Conservation (phyloP, 2,888 invertebrate species). For the Empis livida region DNA sequence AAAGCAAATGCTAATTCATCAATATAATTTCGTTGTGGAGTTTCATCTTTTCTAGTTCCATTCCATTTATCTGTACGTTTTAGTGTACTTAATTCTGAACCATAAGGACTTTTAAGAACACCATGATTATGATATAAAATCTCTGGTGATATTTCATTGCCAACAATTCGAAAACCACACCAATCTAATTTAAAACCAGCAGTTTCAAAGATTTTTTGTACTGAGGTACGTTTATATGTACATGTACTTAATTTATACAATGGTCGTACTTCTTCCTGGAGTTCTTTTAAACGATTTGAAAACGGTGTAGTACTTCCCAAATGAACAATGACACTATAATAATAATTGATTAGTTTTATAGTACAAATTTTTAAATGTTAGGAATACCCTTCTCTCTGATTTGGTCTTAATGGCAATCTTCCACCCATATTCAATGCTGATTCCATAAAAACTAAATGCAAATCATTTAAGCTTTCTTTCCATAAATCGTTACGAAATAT, state of each 20-base stretch:
- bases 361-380: constrained; percentile 1
- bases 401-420: constrained; percentile 65
- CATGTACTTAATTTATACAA: constrained; percentile 65
- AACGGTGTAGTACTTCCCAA: constrained; percentile 65
- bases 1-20: constrained; percentile 56
- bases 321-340: constrained; percentile 55
- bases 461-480: constrained; percentile 58
- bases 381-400: constrained; percentile 68
- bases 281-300: constrained; percentile 39
- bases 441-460: constrained; percentile 72
- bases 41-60: constrained; percentile 43
- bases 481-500: constrained; percentile 67
- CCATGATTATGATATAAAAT: constrained; percentile 31
- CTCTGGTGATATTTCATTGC: constrained; percentile 31
- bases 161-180: constrained; percentile 76
- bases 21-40: constrained; percentile 56
- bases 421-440: constrained; percentile 79
- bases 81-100: constrained; percentile 28
- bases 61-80: constrained; percentile 43
- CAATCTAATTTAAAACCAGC: constrained; percentile 72
- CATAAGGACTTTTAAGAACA: constrained; percentile 11
- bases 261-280: constrained; percentile 67
- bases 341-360: background rate
- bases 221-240: constrained; percentile 75
- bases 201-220: constrained; percentile 68